Percentiles rank a stretch among this genome's conserved stretches.
These are phyloP conservation scores for Iguana delicatissima DNA, from an alignment of 2,797 vertebrate species.

Conservation along the genomic window DNA sequence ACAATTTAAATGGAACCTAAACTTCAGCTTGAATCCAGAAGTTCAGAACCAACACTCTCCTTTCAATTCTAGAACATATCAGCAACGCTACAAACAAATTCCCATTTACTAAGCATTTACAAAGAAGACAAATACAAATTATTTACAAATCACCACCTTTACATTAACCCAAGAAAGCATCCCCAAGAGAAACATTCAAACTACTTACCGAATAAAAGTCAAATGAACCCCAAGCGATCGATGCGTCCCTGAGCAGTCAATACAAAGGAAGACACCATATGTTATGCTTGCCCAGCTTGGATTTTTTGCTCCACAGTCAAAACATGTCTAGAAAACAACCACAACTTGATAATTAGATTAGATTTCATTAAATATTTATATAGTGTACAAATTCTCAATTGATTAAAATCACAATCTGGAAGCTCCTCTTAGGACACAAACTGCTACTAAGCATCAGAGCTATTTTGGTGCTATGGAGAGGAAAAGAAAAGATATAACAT, in stretches of 20 bases:
- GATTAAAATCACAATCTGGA: background rate
- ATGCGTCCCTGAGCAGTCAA: constrained; percentile 95
- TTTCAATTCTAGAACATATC: background rate
- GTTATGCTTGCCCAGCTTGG: constrained; percentile 98
- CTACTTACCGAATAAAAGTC: constrained; percentile 91
- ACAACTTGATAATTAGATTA: constrained; percentile 1
- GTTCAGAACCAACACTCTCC: background rate
- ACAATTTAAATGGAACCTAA: background rate
- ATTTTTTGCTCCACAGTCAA: constrained; percentile 95
- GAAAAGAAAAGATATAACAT: too few species aligned
- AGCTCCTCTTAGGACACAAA: background rate
- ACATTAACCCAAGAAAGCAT: background rate
- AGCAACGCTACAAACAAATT: background rate
- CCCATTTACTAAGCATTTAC: background rate
- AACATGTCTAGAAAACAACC: constrained; percentile 85
- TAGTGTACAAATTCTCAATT: background rate
- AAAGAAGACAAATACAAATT: too few species aligned
- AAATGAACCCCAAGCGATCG: constrained; percentile 95
- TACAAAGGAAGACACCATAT: constrained; percentile 96
- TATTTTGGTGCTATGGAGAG: background rate
- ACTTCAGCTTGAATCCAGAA: background rate
- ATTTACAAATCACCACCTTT: background rate
- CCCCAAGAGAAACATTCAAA: background rate
- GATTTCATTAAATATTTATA: background rate
- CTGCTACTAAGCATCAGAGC: background rate